Evolutionary conservation across 2,113 vertebrate genomes (phyloP).

Genomic region (Conger conger): DNA sequence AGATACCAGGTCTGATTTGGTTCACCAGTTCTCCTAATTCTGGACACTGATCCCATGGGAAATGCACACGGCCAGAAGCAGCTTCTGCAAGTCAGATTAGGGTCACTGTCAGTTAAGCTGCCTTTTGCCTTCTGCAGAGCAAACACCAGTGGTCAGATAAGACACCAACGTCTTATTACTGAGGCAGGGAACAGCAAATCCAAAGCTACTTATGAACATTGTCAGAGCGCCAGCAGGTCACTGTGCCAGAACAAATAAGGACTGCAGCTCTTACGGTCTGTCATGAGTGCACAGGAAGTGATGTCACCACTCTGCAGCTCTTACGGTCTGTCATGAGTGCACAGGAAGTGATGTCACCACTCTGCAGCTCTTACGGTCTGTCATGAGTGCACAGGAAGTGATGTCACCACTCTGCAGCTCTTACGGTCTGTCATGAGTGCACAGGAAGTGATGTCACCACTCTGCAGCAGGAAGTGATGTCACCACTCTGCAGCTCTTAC

Average conservation of each 20-base stretch:
- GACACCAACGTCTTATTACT: not conserved
- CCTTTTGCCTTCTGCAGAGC: slow-evolving; percentile 19
- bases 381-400: slow-evolving; percentile 1
- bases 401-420: slow-evolving; percentile 23
- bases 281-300: slow-evolving; percentile 1
- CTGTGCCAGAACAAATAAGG: slow-evolving; percentile 22
- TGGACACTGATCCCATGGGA: not conserved
- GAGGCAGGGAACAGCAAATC: slow-evolving; percentile 16
- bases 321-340: slow-evolving; percentile 7
- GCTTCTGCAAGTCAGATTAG: not conserved
- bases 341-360: slow-evolving; percentile 18
- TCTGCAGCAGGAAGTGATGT: too few species aligned
- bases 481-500: slow-evolving; percentile 23
- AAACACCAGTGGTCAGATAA: slow-evolving; percentile 12
- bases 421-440: slow-evolving; percentile 7
- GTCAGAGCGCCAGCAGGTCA: not conserved
- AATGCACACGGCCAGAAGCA: not conserved
- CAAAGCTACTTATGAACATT: slow-evolving; percentile 5
- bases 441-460: slow-evolving; percentile 18
- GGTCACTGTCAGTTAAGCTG: slow-evolving; percentile 12
- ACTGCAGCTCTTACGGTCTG: slow-evolving; percentile 18
- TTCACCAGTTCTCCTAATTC: not conserved
- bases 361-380: slow-evolving; percentile 19
- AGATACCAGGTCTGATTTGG: not conserved
- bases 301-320: slow-evolving; percentile 21